A percentile compares a stretch with the other conserved stretches of the same genome.
These are phyloP conservation scores for Drosophila kokeensis DNA, from an alignment of 2,888 invertebrate genomes.

Conservation along the genomic window DNA sequence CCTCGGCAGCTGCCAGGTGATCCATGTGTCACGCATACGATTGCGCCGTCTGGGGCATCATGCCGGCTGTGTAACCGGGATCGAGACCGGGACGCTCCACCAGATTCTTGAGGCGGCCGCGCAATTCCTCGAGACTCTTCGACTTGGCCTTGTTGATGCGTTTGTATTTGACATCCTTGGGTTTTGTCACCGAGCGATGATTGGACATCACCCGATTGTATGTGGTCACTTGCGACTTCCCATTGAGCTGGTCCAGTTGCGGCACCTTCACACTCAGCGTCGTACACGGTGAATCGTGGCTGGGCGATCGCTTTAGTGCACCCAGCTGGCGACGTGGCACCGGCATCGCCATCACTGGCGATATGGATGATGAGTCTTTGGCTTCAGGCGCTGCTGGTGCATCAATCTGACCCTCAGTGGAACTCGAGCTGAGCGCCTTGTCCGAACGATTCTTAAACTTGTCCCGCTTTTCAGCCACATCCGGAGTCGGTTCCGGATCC, in stretches of 20 bases:
- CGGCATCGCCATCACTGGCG: conserved; percentile 36
- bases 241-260: conserved; percentile 62
- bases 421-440: conserved; percentile 83
- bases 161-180: conserved; percentile 96
- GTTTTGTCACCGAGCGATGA: conserved; percentile 95
- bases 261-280: conserved; percentile 73
- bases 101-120: conserved; percentile 93
- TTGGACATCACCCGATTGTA: conserved; percentile 96
- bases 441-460: conserved; percentile 85
- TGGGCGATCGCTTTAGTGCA: conserved; percentile 65
- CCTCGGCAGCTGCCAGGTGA: conserved; percentile 3
- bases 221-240: conserved; percentile 88
- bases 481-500: conserved; percentile 88
- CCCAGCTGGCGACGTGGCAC: conserved; percentile 67
- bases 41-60: conserved; percentile 86
- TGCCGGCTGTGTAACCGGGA: conserved; percentile 73
- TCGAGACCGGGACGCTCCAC: conserved; percentile 89
- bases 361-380: conserved; percentile 57
- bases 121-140: conserved; percentile 93
- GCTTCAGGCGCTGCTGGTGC: conserved; percentile 37
- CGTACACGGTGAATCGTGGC: conserved; percentile 75
- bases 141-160: conserved; percentile 96
- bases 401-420: conserved; percentile 82
- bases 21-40: conserved; percentile 87
- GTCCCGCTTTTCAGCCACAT: conserved; percentile 87